phyloP scores from a whole-genome alignment of 2,888 invertebrate genomes.

The Abrostola triplasia region DNA sequence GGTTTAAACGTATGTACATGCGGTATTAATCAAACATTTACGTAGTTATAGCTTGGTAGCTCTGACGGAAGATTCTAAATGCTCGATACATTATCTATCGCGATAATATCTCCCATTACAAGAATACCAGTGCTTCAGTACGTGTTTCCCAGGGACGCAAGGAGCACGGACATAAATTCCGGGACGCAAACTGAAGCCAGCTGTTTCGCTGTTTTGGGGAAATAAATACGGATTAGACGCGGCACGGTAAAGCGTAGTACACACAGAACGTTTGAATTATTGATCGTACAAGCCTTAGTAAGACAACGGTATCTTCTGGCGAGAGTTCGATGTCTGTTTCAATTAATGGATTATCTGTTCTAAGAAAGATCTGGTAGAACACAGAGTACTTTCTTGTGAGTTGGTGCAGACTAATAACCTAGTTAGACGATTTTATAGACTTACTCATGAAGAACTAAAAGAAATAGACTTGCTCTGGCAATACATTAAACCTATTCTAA shows the following conservation, averaged over 20 bases:
- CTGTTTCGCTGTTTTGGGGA: constrained; percentile 83
- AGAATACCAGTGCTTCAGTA: constrained; percentile 59
- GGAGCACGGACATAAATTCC: constrained; percentile 80
- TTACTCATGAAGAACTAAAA: neutral
- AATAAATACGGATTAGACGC: constrained; percentile 85
- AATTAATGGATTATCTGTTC: constrained; percentile 21
- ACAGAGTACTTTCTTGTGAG: neutral
- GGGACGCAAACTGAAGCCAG: constrained; percentile 82
- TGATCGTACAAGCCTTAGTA: constrained; percentile 61
- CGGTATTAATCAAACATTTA: neutral
- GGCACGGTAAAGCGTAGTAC: constrained; percentile 69
- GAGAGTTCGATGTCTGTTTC: constrained; percentile 28
- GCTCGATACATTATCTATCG: constrained; percentile 26
- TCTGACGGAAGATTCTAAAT: neutral
- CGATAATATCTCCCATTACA: constrained; percentile 42
- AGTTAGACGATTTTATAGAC: neutral
- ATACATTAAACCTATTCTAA: too few species aligned
- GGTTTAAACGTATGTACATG: too few species aligned
- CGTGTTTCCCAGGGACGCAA: constrained; percentile 71
- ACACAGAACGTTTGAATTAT: constrained; percentile 77
- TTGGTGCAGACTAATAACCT: neutral
- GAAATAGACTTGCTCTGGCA: too few species aligned
- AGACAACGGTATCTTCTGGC: constrained; percentile 38
- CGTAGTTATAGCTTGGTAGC: neutral
- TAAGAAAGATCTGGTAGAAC: neutral